Evolutionary conservation across 2,888 invertebrate species (phyloP).

Genomic region (Lasioglossum villosulum): DNA sequence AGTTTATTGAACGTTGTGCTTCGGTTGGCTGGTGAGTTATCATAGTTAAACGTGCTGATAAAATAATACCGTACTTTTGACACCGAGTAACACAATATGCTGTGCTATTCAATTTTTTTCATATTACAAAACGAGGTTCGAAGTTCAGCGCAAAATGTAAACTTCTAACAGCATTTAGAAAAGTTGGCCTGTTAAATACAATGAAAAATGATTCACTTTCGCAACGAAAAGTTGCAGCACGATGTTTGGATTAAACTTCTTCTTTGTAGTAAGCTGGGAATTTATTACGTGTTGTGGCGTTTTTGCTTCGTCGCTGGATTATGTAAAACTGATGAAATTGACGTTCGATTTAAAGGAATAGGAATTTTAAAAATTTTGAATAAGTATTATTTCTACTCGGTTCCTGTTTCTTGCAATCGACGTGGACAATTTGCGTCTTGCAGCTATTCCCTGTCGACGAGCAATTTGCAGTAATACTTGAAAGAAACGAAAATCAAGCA

Average conservation of each 20-base stretch:
- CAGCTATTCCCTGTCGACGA: not conserved
- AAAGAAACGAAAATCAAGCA: not conserved
- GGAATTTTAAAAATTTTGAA: not conserved
- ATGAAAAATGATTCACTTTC: not conserved
- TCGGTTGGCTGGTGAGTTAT: too few relatives aligned
- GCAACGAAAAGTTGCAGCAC: not conserved
- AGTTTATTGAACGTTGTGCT: not conserved
- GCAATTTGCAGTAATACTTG: not conserved
- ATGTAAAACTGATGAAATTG: not conserved
- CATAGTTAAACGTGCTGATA: not conserved
- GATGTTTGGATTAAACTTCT: not conserved
- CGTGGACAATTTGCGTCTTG: too few relatives aligned
- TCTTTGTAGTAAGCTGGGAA: not conserved
- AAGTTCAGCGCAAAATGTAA: not conserved
- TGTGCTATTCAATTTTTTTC: not conserved
- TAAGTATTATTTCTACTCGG: not conserved
- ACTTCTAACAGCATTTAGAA: not conserved
- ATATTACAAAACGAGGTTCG: not conserved
- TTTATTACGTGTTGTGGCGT: not conserved
- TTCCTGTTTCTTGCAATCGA: not conserved
- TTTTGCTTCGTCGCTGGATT: not conserved
- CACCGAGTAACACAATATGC: not conserved
- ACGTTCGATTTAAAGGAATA: not conserved
- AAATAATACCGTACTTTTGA: not conserved
- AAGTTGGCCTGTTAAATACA: not conserved